A percentile compares a stretch with the other conserved stretches of the same genome.
phyloP scores from a whole-genome alignment of 1,140 invertebrate genomes.

The Wasmannia auropunctata region DNA sequence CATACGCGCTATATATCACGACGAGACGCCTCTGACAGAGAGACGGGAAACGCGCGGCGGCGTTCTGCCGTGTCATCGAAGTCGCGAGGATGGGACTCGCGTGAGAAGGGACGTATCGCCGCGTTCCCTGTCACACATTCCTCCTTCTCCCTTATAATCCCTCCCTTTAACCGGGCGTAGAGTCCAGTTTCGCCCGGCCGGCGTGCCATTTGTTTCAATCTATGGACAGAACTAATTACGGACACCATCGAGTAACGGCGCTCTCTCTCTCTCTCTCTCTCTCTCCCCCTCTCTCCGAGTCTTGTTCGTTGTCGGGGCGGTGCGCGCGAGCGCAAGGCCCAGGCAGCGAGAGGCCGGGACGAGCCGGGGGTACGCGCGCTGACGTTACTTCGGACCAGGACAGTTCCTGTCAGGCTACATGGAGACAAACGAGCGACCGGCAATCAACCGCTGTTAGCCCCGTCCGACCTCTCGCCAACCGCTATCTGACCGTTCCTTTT shows the following conservation, averaged over 20 bases:
- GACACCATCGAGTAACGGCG: slow-evolving; percentile 74
- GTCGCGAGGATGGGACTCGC: slow-evolving; percentile 37
- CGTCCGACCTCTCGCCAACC: slow-evolving; percentile 84
- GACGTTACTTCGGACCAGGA: slow-evolving; percentile 80
- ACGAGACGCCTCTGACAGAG: not conserved
- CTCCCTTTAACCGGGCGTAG: not conserved
- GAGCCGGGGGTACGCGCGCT: slow-evolving; percentile 66
- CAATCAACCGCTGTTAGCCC: slow-evolving; percentile 85
- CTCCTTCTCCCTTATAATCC: slow-evolving; percentile 45
- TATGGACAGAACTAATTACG: slow-evolving; percentile 82
- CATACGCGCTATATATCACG: not conserved
- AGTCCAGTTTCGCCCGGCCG: slow-evolving; percentile 53
- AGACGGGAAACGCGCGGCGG: not conserved
- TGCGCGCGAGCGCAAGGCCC: slow-evolving; percentile 15
- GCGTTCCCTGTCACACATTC: slow-evolving; percentile 67
- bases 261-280: too few relatives aligned
- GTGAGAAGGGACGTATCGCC: slow-evolving; percentile 75
- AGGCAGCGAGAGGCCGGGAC: slow-evolving; percentile 7
- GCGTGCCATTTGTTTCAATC: slow-evolving; percentile 82
- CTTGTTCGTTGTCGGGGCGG: slow-evolving; percentile 46
- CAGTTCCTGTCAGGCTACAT: slow-evolving; percentile 84
- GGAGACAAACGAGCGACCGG: slow-evolving; percentile 85
- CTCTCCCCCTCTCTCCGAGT: too few relatives aligned
- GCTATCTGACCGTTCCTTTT: slow-evolving; percentile 83
- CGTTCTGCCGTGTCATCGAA: slow-evolving; percentile 37